Evolutionary conservation across 1,140 invertebrate species (phyloP).

Genomic region (Pseudomyrmex gracilis): DNA sequence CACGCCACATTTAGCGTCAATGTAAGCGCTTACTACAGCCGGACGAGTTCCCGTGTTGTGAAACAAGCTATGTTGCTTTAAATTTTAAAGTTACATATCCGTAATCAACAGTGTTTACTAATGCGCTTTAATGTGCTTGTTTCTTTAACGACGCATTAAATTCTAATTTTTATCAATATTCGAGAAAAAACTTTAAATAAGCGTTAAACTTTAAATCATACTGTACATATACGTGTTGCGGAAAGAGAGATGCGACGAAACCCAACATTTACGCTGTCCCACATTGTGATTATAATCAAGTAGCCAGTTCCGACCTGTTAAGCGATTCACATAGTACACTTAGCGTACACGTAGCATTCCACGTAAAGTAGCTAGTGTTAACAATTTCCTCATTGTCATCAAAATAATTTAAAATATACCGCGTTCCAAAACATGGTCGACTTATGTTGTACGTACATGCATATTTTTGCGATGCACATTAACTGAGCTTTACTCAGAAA

Average conservation of each 20-base stretch:
- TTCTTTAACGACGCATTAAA: no score
- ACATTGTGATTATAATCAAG: not conserved
- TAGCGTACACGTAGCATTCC: not conserved
- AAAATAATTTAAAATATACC: not conserved
- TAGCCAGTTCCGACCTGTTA: slow-evolving; percentile 2
- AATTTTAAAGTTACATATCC: not conserved
- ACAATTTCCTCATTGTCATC: slow-evolving; percentile 55
- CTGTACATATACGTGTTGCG: not conserved
- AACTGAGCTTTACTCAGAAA: not conserved
- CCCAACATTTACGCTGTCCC: not conserved
- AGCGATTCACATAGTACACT: not conserved
- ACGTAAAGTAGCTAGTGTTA: slow-evolving; percentile 17
- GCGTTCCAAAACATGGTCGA: not conserved
- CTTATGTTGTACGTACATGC: not conserved
- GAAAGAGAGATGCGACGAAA: not conserved
- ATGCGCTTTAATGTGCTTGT: no score
- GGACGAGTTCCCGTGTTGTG: not conserved
- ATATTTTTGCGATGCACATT: not conserved
- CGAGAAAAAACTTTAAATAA: no score
- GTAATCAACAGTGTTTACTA: not conserved
- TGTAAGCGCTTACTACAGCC: not conserved
- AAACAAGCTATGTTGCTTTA: not conserved
- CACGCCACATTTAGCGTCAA: not conserved
- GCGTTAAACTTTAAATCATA: no score
- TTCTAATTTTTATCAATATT: no score